Evolutionary conservation across 2,888 invertebrate species (phyloP), one percentile per base, ranked within the genome.

Genomic region (Lasioglossum lativentre): DNA sequence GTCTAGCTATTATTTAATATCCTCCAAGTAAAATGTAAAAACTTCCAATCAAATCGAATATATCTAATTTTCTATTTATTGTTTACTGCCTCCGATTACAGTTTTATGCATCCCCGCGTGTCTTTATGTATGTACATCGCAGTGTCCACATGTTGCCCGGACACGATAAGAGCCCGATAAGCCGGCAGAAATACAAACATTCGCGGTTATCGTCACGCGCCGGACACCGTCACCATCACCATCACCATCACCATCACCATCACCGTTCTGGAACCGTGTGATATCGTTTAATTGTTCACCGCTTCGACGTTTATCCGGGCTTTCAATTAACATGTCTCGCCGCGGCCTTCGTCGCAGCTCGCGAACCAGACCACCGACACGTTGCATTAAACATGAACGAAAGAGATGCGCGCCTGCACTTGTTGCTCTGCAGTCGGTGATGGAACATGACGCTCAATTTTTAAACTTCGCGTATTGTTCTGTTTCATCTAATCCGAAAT

Each of bases 121-220:
- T 52, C 23, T 52, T 1, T 19, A 2, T 8, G 52, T 19, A 2
- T 8, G 52, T 8, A 8, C 52, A 52, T 52, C 52, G 52, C 52
- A 52, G 4, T 52, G 42, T 14, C 42, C 42, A 42, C 42, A 12
- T 14, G 42, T 42, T 12, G 8, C 8, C 23, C 52, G 23, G 52
- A 8, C 8, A 6, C 40, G 88, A 88, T 88, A 88, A 75, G 59
- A 72, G 40, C 38, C 14, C 14, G 88, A 88, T 88, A 88, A 88
- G 45, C 68, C 23, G 14, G 75, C 3, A 59, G 73, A 70, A 83
- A 86, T 86, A 83, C 72, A 63, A 83, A 82, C 75, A 42, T 77
- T n/a, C n/a, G 59, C 70, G 86, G 83, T 80, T 78, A 59, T n/a
- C n/a, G 59, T 27, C 40, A 23, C 52, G 52, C 52, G 63, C 79